A percentile compares a stretch with the other conserved stretches of the same genome.
Evolutionary conservation across 2,888 invertebrate genomes (phyloP).

Genomic region (Agrochola circellaris): DNA sequence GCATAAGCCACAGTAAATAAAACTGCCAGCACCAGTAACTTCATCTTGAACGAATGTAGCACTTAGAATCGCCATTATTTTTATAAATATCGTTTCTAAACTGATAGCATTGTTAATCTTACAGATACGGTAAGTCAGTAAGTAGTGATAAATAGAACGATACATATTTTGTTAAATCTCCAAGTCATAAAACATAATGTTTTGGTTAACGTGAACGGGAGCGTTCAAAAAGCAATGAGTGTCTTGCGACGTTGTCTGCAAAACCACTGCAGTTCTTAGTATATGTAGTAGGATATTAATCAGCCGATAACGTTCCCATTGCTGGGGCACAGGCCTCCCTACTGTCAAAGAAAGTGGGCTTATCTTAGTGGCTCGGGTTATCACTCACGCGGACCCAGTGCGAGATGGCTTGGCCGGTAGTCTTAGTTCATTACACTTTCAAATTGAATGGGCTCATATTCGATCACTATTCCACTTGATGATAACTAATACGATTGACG

Average conservation of each 20-base stretch:
- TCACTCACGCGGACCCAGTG: not conserved
- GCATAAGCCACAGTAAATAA: constrained; percentile 75
- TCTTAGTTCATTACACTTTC: not conserved
- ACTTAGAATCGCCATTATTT: not conserved
- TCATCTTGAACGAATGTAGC: constrained; percentile 12
- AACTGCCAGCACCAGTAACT: constrained; percentile 51
- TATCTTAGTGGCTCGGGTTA: not conserved
- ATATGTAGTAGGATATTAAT: not conserved
- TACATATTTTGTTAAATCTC: constrained; percentile 14
- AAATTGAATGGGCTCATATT: not conserved
- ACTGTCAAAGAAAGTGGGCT: not conserved
- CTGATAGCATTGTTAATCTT: constrained; percentile 39
- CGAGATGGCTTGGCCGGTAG: too few relatives aligned
- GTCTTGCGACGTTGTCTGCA: constrained; percentile 1
- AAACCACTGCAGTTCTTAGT: not conserved
- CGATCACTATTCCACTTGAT: not conserved
- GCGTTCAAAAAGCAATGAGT: not conserved
- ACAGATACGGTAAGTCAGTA: constrained; percentile 32
- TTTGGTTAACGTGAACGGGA: not conserved
- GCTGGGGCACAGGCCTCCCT: not conserved
- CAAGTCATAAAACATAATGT: constrained; percentile 11
- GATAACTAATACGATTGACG: not conserved
- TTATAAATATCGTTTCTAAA: constrained; percentile 13
- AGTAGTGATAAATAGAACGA: constrained; percentile 14
- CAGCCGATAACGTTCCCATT: not conserved